Conservation (phyloP, 30 jellyfish, hydroid and myxozoan species). For the Turritopsis rubra region DNA sequence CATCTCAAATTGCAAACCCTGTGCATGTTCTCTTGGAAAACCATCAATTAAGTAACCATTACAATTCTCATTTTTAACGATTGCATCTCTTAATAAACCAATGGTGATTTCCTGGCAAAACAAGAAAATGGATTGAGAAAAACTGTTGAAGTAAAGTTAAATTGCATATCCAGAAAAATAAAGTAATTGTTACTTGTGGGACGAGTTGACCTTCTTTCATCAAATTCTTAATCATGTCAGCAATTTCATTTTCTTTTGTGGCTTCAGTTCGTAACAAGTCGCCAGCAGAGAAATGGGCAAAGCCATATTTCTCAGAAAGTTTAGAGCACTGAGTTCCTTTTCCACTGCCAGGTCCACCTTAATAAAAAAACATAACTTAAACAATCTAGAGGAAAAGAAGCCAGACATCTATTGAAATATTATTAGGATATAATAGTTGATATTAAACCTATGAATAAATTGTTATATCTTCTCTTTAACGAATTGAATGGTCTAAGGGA, state of each 20-base stretch:
- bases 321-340: constrained; percentile 90
- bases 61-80: constrained; percentile 24
- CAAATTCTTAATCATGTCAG: constrained; percentile 42
- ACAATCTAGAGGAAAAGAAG: not conserved
- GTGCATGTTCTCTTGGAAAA: constrained; percentile 81
- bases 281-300: constrained; percentile 83
- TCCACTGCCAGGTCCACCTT: constrained; percentile 98
- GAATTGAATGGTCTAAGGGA: no score
- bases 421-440: no score
- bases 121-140: not conserved
- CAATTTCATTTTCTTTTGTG: constrained; percentile 51
- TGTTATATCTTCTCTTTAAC: no score
- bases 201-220: constrained; percentile 87
- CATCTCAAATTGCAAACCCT: constrained; percentile 71
- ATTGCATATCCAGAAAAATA: not conserved
- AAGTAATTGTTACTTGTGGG: constrained; percentile 57
- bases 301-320: constrained; percentile 45
- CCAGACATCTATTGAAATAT: no score
- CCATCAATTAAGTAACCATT: constrained; percentile 85
- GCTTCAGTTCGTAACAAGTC: constrained; percentile 57
- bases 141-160: not conserved
- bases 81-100: constrained; percentile 45
- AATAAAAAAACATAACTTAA: not conserved
- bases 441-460: no score
- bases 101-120: constrained; percentile 63